Conservation (phyloP, 2,113 vertebrate genomes). For the Morone chrysops region DNA sequence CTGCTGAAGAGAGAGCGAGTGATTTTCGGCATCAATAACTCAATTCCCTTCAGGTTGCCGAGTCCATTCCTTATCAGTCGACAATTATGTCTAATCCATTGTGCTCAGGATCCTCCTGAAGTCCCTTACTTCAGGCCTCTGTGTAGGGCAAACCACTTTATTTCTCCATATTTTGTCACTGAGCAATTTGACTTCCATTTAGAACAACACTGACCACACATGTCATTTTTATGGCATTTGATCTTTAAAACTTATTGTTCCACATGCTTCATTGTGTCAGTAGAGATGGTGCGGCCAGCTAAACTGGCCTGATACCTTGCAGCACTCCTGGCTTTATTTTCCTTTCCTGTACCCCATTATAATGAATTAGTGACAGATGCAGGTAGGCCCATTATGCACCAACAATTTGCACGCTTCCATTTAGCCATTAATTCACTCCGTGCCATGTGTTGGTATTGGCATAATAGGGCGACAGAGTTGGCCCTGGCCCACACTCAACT, state of each 20-base stretch:
- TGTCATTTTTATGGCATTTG: conserved; percentile 29
- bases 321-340: conserved; percentile 38
- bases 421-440: conserved; percentile 64
- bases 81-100: conserved; percentile 51
- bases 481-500: conserved; percentile 60
- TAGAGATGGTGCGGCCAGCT: neutral
- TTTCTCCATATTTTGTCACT: conserved; percentile 33
- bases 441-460: conserved; percentile 69
- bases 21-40: conserved; percentile 53
- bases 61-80: conserved; percentile 43
- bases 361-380: conserved; percentile 60
- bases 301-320: conserved; percentile 24
- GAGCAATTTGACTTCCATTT: conserved; percentile 40
- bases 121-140: neutral
- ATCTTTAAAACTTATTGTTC: conserved; percentile 37
- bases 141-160: neutral
- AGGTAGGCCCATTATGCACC: conserved; percentile 68
- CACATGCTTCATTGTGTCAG: conserved; percentile 9
- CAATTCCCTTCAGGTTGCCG: conserved; percentile 32
- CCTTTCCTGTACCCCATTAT: conserved; percentile 35
- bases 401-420: conserved; percentile 69
- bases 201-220: conserved; percentile 3
- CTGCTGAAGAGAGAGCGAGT: neutral
- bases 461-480: conserved; percentile 57
- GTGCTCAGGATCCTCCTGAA: conserved; percentile 18